phyloP scores from a whole-genome alignment of 1,140 invertebrate species.

The Neodiprion pinetum region DNA sequence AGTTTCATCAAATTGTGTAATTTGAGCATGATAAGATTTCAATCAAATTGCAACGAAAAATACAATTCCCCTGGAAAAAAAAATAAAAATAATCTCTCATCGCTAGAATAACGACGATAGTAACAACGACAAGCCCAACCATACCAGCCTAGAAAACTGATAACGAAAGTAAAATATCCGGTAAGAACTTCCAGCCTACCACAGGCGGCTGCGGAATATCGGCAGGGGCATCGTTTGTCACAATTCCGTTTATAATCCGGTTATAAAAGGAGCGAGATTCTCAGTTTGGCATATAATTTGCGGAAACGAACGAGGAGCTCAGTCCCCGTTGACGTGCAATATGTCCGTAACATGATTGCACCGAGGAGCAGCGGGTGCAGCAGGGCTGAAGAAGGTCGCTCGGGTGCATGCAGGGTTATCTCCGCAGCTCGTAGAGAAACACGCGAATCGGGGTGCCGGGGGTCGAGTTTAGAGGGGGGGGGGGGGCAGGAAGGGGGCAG shows the following conservation, averaged over 20 bases:
- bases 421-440: neutral
- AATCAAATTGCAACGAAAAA: no score
- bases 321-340: conserved; percentile 58
- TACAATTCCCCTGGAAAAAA: no score
- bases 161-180: no score
- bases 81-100: no score
- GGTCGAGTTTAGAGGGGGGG: neutral
- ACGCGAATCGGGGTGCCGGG: neutral
- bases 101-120: no score
- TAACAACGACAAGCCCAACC: no score
- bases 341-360: conserved; percentile 58
- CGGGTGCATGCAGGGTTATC: conserved; percentile 27
- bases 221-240: conserved; percentile 40
- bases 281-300: conserved; percentile 61
- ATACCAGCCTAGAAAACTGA: no score
- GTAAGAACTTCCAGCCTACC: no score
- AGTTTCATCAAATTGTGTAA: no score
- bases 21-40: no score
- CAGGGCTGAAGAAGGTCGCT: conserved; percentile 24
- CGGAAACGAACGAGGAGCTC: conserved; percentile 56
- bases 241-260: conserved; percentile 34
- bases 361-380: conserved; percentile 43
- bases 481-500: neutral
- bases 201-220: no score
- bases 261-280: conserved; percentile 42